Evolutionary conservation across 2,888 invertebrate genomes (phyloP), one percentile per base, ranked within the genome.

Genomic region (Microctonus hyperodae): DNA sequence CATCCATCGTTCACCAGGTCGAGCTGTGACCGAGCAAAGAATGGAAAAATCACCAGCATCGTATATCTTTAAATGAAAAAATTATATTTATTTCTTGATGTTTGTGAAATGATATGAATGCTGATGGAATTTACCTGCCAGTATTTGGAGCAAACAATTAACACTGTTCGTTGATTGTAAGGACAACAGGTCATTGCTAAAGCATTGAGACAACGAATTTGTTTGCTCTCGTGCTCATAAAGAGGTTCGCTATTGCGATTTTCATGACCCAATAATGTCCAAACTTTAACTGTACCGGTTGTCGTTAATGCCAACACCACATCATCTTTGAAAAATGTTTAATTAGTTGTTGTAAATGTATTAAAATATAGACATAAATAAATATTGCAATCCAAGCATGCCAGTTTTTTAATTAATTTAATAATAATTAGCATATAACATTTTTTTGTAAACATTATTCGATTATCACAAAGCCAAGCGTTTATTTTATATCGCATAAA

Each of bases 211-310:
- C 97, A 96, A 1, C 96, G 90, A 59, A 99, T 95, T 77, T 97
- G 96, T 82, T 98, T 99, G 57, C 97, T 97, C 82, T 99, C 99
- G 82, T 98, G 93, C 84, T 99, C 99, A 83, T 95, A 97, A 50
- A 97, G 90, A 0, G 94, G 94, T 76, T 95, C 94, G 0, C 92
- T 91, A 76, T 92, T 91, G 75, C 94, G 95, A 78, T 92, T 91
- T 81, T 97, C 97, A 73, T 92, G 92, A 2, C 95, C 96, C 37
- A 93, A 87, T 3, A 98, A 87, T 0, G 97, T 97, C 98, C 98
- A 98, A 0, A 98, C 96, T 86, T 98, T 98, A 0, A 98, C 97
- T 63, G 95, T 95, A 0, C 98, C 98, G 11, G 97, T 96, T 28
- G 97, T 97, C 5, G 97, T 96, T 61, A 98, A 90, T 1, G 96